These are phyloP conservation scores for Somateria mollissima DNA, from an alignment of 2,797 vertebrate genomes.

Conservation along the genomic window DNA sequence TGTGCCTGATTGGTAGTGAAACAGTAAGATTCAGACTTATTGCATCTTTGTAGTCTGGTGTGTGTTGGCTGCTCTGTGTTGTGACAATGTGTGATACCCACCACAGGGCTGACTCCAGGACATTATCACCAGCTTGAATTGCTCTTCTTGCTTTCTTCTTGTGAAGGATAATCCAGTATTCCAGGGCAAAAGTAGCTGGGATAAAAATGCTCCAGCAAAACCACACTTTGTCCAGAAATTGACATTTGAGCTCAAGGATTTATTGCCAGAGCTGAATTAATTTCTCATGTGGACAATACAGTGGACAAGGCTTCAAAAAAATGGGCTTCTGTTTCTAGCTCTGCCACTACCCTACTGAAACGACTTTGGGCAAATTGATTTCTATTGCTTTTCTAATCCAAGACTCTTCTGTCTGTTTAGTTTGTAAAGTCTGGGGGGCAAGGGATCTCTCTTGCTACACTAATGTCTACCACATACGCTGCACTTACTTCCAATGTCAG, in stretches of 20 bases:
- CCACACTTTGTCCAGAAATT: not conserved
- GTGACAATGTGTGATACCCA: not conserved
- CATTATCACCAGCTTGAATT: not conserved
- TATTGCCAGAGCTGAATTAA: not conserved
- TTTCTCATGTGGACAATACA: not conserved
- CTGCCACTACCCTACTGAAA: not conserved
- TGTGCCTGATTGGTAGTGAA: not conserved
- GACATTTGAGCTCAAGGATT: not conserved
- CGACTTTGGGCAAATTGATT: not conserved
- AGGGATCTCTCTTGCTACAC: not conserved
- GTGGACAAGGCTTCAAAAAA: not conserved
- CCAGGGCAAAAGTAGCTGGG: not conserved
- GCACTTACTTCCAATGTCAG: not conserved
- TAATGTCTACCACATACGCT: not conserved
- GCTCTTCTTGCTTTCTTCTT: not conserved
- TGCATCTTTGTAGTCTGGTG: not conserved
- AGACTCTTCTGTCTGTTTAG: not conserved
- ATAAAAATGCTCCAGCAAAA: not conserved
- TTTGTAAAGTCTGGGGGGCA: not conserved
- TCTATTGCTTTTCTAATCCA: not conserved
- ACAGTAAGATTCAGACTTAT: not conserved
- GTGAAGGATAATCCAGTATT: not conserved
- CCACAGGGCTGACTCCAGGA: not conserved
- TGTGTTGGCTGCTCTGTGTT: not conserved
- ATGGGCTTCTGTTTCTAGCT: not conserved